Evolutionary conservation across 2,888 invertebrate genomes (phyloP), one percentile per base, ranked within the genome.

Genomic region (Epistrophella euchroma): DNA sequence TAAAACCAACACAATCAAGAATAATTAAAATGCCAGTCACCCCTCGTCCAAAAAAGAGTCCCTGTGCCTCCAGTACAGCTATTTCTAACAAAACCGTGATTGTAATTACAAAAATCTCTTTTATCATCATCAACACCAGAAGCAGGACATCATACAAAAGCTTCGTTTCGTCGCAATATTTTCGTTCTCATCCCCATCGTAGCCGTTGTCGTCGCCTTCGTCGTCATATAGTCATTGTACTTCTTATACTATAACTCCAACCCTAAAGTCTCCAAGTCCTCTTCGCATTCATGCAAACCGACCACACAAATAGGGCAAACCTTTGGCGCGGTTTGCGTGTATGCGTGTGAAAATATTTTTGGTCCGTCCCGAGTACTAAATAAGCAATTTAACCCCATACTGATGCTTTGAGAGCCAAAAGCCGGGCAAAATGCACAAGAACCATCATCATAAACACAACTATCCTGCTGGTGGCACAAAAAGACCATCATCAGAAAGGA

Each of bases 41-140:
- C 75, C 74, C 37, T 17, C 32, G 47, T 43, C 35, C 37, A n/a
- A 64, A 45, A 28, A 17, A 3, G 17, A 25, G 43, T 22, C 50
- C 17, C 50, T 55, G n/a, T 47, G 35, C 25, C 28, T 17, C 15
- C 15, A 47, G 52, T n/a, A 64, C 35, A 13, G 11, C 11, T 13
- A 52, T 47, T n/a, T n/a, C 71, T 50, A 75, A 75, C 80, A 75
- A 76, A 81, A 85, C 85, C 71, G 81, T 85, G 80, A 80, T 68
- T 80, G 75, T 76, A 85, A 81, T 81, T 84, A 75, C 75, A 76
- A 81, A 81, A 85, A 85, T 85, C 85, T 75, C 76, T 85, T 85
- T 85, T 85, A 85, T 81, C 85, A 85, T 81, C 76, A 76, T 72
- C 80, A 80, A 66, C 55, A 75, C 75, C 84, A 85, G 84, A 76